Conservation (phyloP, 2,113 vertebrate species). For the Perca schrenkii region DNA sequence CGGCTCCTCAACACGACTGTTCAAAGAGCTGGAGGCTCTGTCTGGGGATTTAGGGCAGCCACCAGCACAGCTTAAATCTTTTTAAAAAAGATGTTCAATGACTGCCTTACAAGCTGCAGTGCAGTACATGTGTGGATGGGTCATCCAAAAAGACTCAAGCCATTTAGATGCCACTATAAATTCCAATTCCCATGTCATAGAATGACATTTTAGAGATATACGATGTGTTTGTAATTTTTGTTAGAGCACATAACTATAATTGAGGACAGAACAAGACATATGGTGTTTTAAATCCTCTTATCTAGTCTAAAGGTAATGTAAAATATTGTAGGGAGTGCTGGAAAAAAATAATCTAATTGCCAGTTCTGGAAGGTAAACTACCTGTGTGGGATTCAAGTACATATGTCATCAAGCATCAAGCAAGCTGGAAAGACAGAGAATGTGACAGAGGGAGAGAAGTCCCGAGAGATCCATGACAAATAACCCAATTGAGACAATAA, state of each 20-base stretch:
- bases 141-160: slow-evolving; percentile 26
- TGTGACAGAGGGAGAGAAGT: slow-evolving; percentile 25
- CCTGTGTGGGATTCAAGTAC: slow-evolving; percentile 21
- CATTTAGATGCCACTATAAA: slow-evolving; percentile 34
- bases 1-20: slow-evolving; percentile 56
- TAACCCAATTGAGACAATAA: slow-evolving; percentile 49
- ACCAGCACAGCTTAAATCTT: slow-evolving; percentile 71
- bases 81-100: slow-evolving; percentile 27
- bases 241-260: slow-evolving; percentile 19
- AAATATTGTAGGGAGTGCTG: slow-evolving; percentile 10
- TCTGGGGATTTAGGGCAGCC: slow-evolving; percentile 75
- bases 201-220: slow-evolving; percentile 9
- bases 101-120: slow-evolving; percentile 60
- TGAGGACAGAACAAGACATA: slow-evolving; percentile 16
- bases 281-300: slow-evolving; percentile 11
- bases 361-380: slow-evolving; percentile 46
- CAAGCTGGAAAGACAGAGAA: slow-evolving; percentile 4
- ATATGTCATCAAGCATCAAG: slow-evolving; percentile 45
- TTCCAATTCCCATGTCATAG: slow-evolving; percentile 27
- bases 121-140: slow-evolving; percentile 44
- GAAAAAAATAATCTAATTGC: slow-evolving; percentile 38
- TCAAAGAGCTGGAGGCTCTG: slow-evolving; percentile 70
- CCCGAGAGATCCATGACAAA: slow-evolving; percentile 55
- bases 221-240: slow-evolving; percentile 19
- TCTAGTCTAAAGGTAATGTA: slow-evolving; percentile 8